phyloP scores from a whole-genome alignment of 2,113 vertebrate genomes.

The Ptilorrhoa leucosticta region DNA sequence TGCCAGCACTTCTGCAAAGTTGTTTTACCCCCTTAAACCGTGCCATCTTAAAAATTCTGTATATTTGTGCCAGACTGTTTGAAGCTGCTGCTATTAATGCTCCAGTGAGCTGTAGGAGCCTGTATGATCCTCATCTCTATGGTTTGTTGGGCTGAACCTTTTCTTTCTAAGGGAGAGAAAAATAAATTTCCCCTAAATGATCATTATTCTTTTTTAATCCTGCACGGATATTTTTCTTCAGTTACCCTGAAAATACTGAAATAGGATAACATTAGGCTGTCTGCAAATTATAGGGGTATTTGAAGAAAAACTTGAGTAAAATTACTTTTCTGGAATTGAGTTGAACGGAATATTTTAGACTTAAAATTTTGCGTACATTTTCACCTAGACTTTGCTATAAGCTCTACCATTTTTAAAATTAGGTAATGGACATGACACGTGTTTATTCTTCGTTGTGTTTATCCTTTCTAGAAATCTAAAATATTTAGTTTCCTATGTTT shows the following conservation, averaged over 20 bases:
- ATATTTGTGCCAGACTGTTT: slow-evolving; percentile 16
- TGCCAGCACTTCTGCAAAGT: slow-evolving; percentile 14
- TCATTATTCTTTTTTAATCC: neutral
- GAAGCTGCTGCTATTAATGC: slow-evolving; percentile 1
- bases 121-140: neutral
- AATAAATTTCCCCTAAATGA: neutral
- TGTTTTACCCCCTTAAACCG: neutral
- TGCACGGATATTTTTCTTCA: neutral
- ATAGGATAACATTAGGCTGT: neutral
- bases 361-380: slow-evolving; percentile 24
- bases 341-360: slow-evolving; percentile 36
- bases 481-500: neutral
- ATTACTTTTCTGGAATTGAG: slow-evolving; percentile 17
- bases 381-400: neutral
- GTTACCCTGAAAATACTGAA: neutral
- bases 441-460: neutral
- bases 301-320: slow-evolving; percentile 12
- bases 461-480: neutral
- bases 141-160: neutral
- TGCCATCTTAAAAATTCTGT: neutral
- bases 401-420: neutral
- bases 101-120: neutral
- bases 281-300: neutral
- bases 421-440: neutral
- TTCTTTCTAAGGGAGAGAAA: neutral